Evolutionary conservation across 2,888 invertebrate genomes (phyloP).

Genomic region (Dione juno): DNA sequence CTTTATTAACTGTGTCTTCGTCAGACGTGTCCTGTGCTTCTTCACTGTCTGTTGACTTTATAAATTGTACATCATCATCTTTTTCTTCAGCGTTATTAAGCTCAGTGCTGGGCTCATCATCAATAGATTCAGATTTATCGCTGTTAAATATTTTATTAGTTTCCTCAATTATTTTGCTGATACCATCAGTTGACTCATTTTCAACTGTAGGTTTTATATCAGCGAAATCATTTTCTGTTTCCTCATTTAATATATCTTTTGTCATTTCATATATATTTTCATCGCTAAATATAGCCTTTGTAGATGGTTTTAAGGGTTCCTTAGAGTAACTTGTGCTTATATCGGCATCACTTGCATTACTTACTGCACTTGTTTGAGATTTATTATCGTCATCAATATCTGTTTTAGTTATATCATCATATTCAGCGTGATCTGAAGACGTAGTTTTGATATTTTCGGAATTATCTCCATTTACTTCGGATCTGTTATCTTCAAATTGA

Average conservation of each 20-base stretch:
- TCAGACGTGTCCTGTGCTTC: constrained; percentile 13
- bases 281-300: constrained; percentile 17
- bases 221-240: constrained; percentile 41
- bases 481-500: constrained; percentile 67
- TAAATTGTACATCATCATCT: background rate
- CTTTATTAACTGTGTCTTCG: constrained; percentile 50
- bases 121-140: constrained; percentile 46
- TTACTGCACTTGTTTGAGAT: background rate
- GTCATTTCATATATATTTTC: constrained; percentile 42
- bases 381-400: background rate
- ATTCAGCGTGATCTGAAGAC: background rate
- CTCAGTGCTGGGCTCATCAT: constrained; percentile 37
- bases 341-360: background rate
- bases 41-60: background rate
- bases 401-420: background rate
- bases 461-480: constrained; percentile 47
- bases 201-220: constrained; percentile 40
- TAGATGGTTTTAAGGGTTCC: background rate
- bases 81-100: constrained; percentile 33
- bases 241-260: constrained; percentile 43
- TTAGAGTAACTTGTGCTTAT: background rate
- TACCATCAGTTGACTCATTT: constrained; percentile 34
- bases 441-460: constrained; percentile 26
- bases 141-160: constrained; percentile 48
- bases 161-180: constrained; percentile 51